Base-by-base conservation (phyloP, 2,888 invertebrate species). In the Xanthorhoe spadicearia region DNA sequence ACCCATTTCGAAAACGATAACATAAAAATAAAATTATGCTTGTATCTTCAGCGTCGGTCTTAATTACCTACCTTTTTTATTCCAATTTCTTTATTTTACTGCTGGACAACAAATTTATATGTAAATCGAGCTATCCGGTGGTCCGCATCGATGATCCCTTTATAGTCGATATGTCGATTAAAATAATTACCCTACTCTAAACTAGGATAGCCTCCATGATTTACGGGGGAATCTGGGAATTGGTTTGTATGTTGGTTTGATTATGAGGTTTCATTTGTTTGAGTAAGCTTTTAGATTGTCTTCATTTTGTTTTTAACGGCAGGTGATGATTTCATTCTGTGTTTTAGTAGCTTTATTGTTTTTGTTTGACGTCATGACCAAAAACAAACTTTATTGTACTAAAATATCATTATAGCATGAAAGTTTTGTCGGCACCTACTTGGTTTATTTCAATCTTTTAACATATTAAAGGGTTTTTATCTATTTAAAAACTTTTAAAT, bases 61-160 rank as follows among this genome's bases (percentile, higher is more conserved):
- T 90, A 89, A 90, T 90, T 89, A 88, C 82, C 74, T 67, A 35
- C 52, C 56, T 54, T 54, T 86, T 87, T 87, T 87, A 66, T 70
- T 70, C 69, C 88, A 87, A 92, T 92, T 91, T 91, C 91, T 92
- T 92, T 89, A 92, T 92, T 92, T 92, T 88, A 92, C 88, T 85
- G 87, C 83, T 83, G 84, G 83, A 87, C 88, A 91, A 88, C 90
- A 87, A 88, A 92, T 92, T 92, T 89, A 90, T 90, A 92, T 93
- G 92, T 88, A 86, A 92, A 93, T 93, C 84, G 83, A 78, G 81
- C 77, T 77, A 83, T 86, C 81, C 83, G 91, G 92, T 92, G 92
- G 92, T 93, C 82, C 77, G 78, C 72, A 72, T 80, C 79, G 80
- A 83, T 80, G 77, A 70, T 76, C 74, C 77, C 75, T 75, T 71